Evolutionary conservation across 1,140 invertebrate genomes (phyloP).

Genomic region (Himalopsyche phryganea): DNA sequence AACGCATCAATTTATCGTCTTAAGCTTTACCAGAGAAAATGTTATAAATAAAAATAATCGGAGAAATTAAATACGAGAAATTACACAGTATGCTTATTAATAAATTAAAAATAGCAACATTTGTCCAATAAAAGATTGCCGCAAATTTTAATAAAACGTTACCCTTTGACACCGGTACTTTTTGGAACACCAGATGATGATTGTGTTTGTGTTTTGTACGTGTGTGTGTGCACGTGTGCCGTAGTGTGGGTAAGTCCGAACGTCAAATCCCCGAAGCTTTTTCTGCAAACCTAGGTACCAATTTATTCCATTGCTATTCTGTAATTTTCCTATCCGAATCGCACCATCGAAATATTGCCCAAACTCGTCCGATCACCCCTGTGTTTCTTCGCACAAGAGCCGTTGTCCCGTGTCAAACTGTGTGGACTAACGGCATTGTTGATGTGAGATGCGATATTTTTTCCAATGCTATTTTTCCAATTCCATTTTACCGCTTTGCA

Average conservation of each 20-base stretch:
- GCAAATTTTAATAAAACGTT: too few species aligned
- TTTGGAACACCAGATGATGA: neutral
- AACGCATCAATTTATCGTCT: too few species aligned
- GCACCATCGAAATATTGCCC: conserved; percentile 9
- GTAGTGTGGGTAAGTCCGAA: conserved; percentile 31
- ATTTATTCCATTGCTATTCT: conserved; percentile 36
- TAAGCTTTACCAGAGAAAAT: too few species aligned
- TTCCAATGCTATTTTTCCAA: conserved; percentile 36
- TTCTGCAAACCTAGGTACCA: conserved; percentile 36
- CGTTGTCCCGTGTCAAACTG: neutral
- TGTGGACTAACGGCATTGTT: conserved; percentile 15
- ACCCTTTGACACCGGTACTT: too few species aligned
- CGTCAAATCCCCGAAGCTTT: conserved; percentile 36
- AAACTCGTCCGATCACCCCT: neutral
- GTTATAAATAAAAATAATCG: too few species aligned
- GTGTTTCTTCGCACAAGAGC: neutral
- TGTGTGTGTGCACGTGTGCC: neutral
- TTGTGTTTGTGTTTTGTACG: neutral
- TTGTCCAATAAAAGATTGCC: too few species aligned
- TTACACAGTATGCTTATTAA: too few species aligned
- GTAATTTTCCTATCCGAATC: conserved; percentile 31
- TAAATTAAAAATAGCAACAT: too few species aligned
- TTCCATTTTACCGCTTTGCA: conserved; percentile 35
- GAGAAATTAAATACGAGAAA: too few species aligned
- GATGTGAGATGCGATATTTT: conserved; percentile 18